These are phyloP conservation scores for Antitype chi DNA, from an alignment of 2,888 invertebrate species.

Conservation along the genomic window DNA sequence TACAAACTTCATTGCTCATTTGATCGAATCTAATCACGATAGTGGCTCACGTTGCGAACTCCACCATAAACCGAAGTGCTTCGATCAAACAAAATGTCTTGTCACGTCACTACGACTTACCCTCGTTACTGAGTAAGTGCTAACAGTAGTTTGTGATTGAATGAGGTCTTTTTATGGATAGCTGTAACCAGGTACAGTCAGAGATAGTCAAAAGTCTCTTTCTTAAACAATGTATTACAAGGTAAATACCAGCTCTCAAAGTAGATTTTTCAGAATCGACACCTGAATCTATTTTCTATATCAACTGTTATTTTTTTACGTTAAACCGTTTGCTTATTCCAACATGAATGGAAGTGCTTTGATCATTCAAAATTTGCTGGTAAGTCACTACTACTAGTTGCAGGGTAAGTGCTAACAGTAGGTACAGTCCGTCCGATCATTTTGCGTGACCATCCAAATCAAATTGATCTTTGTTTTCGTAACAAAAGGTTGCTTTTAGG, in stretches of 20 bases:
- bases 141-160: conserved; percentile 8
- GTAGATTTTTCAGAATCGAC: background rate
- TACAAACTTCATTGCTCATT: conserved; percentile 34
- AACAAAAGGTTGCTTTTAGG: too few relatives aligned
- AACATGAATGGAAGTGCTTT: background rate
- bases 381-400: background rate
- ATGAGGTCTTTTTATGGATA: conserved; percentile 17
- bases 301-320: too few relatives aligned
- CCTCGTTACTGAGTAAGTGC: conserved; percentile 19
- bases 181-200: background rate
- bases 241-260: too few relatives aligned
- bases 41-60: conserved; percentile 21
- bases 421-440: too few relatives aligned
- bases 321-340: too few relatives aligned
- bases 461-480: too few relatives aligned
- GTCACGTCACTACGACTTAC: conserved; percentile 17
- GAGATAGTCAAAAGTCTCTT: background rate
- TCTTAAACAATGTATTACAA: background rate
- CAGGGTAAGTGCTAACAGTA: background rate
- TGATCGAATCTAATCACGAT: conserved; percentile 21
- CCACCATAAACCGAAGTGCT: conserved; percentile 22
- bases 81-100: conserved; percentile 36
- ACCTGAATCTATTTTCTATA: background rate
- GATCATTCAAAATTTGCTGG: background rate
- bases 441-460: too few relatives aligned